Conservation (phyloP, 2,113 vertebrate species). For the Nyctereutes procyonoides region DNA sequence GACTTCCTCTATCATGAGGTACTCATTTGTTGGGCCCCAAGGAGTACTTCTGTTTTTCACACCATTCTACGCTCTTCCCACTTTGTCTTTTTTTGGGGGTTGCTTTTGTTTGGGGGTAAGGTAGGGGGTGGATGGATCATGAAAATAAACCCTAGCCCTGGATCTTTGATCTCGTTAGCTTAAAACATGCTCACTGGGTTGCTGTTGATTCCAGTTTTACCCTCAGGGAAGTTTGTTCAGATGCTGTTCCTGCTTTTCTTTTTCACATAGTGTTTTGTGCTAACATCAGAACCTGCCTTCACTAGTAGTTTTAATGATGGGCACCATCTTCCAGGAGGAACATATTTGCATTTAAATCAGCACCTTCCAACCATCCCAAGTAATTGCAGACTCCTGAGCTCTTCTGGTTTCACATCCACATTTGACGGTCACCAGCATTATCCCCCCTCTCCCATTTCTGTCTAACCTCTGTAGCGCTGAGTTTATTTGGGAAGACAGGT, state of each 20-base stretch:
- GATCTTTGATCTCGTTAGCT: neutral
- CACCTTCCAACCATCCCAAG: rapidly evolving
- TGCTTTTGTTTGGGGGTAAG: neutral
- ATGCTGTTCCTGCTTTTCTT: neutral
- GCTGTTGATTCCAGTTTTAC: neutral
- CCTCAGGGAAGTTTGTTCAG: neutral
- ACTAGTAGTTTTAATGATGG: neutral
- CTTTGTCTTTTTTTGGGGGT: neutral
- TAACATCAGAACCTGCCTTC: neutral
- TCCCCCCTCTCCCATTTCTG: neutral
- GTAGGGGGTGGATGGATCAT: neutral
- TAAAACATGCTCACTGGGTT: neutral
- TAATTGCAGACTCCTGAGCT: neutral
- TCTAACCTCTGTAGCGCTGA: neutral
- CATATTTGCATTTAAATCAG: neutral
- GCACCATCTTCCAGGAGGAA: neutral
- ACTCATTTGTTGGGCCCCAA: too few species aligned
- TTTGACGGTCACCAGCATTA: neutral
- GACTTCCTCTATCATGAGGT: neutral
- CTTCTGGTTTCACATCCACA: neutral
- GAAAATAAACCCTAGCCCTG: neutral
- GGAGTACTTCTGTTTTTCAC: neutral
- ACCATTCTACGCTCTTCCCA: neutral
- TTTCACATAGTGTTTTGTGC: neutral
- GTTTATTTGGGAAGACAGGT: neutral